Base-by-base conservation (phyloP, 2,797 vertebrate genomes). In the Hypotaenidia philippensis region DNA sequence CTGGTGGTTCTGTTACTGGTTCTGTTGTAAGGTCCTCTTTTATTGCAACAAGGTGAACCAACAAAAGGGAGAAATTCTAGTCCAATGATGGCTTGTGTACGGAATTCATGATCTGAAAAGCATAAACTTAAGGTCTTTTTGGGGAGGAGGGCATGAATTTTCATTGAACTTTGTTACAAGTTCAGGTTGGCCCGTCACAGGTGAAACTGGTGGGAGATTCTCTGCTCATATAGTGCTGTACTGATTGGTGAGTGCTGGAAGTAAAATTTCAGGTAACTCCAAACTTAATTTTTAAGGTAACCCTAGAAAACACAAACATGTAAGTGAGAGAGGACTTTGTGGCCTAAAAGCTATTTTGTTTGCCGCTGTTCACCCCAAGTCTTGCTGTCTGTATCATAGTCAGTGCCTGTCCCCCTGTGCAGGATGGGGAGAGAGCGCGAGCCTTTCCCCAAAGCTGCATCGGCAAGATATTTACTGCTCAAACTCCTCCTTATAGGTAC, bases 391-490 rank as follows among this genome's bases (percentile, higher is more conserved):
- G 13, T 31, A 23, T 44, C 27, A 15, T 6, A 64, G 27, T 20
- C 26, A 25, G 13, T 29, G 29, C 11, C 34, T 65, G 56, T 36
- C 53, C 25, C 49, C 49, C 49, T 26, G 49, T 50, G 25, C 49
- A 40, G 26, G 60, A 55, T 22, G 52, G 17, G 26, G 31, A 38
- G 17, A 86, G 75, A 49, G 40, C 34, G 15, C 50, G 47, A 59
- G 27, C n/a, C 32, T 96, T 72, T 83, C 44, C 70, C 89, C 78
- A 87, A 61, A 87, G n/a, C 25, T 83, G 23, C 75, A 64, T 41
- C 75, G 53, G 40, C 34, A 85, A 94, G 57, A 76, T 72, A 86
- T 91, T 95, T 89, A 87, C 76, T 95, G 65, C 78, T 61, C 56
- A 45, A 65, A 83, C 34, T 89, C 41, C n/a, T 59, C 36, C 64